phyloP scores from a whole-genome alignment of 2,888 invertebrate genomes.

The Chloroclystis v-ata region DNA sequence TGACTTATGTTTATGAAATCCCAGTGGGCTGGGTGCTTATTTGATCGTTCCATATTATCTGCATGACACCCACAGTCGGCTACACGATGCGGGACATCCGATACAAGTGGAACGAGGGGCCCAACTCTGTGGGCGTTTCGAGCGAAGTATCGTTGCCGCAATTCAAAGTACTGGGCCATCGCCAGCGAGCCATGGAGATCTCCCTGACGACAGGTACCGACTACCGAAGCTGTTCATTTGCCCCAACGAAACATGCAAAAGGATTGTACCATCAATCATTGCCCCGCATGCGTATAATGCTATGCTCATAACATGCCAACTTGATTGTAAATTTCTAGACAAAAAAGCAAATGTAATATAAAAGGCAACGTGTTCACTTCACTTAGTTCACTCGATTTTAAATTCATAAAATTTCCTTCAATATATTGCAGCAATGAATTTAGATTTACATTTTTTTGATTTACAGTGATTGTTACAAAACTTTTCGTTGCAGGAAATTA shows the following conservation, averaged over 20 bases:
- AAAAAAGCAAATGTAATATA: no score
- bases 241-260: background rate
- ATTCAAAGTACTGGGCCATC: slow-evolving; percentile 97
- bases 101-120: slow-evolving; percentile 97
- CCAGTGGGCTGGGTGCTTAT: slow-evolving; percentile 76
- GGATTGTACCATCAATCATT: slow-evolving; percentile 7
- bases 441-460: background rate
- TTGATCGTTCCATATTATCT: slow-evolving; percentile 70
- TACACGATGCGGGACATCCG: slow-evolving; percentile 98
- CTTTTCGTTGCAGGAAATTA: slow-evolving; percentile 94
- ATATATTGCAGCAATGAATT: no score
- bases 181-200: slow-evolving; percentile 95
- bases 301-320: no score
- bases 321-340: no score
- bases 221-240: slow-evolving; percentile 42
- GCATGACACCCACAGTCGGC: slow-evolving; percentile 86
- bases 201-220: slow-evolving; percentile 93
- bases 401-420: no score
- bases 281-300: slow-evolving; percentile 5
- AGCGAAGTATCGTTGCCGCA: slow-evolving; percentile 96
- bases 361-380: no score
- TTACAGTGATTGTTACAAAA: background rate
- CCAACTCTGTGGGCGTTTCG: slow-evolving; percentile 94
- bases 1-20: slow-evolving; percentile 44
- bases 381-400: no score